phyloP scores from a whole-genome alignment of 2,113 vertebrate genomes.

The Sisor rabdophorus region DNA sequence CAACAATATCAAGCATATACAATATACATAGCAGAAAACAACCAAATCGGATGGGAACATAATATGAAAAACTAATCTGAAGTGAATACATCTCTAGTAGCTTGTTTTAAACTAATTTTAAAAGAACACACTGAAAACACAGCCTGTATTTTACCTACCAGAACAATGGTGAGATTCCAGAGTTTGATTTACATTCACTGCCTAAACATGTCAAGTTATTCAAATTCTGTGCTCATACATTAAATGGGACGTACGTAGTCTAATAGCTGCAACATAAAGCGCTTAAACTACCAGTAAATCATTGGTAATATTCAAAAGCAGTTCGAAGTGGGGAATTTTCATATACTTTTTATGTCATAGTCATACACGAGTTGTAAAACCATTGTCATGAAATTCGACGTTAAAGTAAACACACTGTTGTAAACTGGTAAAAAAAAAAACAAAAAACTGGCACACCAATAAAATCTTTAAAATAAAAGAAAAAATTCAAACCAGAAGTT shows the following conservation, averaged over 20 bases:
- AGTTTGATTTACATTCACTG: slow-evolving; percentile 1
- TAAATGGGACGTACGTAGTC: neutral
- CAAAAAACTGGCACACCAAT: neutral
- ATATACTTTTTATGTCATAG: neutral
- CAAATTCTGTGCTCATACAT: slow-evolving; percentile 7
- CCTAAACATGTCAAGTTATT: slow-evolving; percentile 12
- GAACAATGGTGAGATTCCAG: neutral
- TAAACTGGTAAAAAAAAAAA: neutral
- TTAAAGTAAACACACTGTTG: neutral
- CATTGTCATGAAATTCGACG: neutral
- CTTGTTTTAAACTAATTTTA: neutral
- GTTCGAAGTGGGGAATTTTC: neutral
- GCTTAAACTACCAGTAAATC: neutral
- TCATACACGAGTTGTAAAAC: slow-evolving; percentile 3
- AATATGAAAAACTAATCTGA: slow-evolving; percentile 48
- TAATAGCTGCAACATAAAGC: neutral
- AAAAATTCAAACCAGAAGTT: neutral
- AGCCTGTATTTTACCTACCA: neutral
- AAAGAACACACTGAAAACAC: slow-evolving; percentile 9
- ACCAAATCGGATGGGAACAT: slow-evolving; percentile 59
- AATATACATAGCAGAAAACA: slow-evolving; percentile 43
- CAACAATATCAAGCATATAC: slow-evolving; percentile 20
- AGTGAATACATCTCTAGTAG: slow-evolving; percentile 16
- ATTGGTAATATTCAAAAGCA: neutral
- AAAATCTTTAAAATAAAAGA: neutral